phyloP scores from a whole-genome alignment of 2,113 vertebrate species.

The Aphyosemion australe region DNA sequence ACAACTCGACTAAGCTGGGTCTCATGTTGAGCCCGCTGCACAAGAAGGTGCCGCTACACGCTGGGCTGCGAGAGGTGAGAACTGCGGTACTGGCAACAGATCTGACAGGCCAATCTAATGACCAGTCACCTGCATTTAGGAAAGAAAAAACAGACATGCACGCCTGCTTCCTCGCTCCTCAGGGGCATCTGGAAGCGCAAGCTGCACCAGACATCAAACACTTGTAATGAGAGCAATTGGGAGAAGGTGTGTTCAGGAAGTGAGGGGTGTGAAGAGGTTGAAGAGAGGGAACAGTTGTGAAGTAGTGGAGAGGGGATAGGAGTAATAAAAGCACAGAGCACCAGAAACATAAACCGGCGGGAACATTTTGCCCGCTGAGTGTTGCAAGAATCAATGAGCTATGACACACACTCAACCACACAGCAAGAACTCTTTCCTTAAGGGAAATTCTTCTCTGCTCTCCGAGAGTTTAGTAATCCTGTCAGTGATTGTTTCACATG shows the following conservation, averaged over 20 bases:
- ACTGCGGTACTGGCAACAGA: slow-evolving; percentile 66
- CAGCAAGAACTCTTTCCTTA: slow-evolving; percentile 7
- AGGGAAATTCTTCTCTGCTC: slow-evolving; percentile 7
- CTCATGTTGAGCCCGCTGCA: slow-evolving; percentile 50
- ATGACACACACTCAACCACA: slow-evolving; percentile 48
- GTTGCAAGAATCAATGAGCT: slow-evolving; percentile 54
- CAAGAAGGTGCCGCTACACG: slow-evolving; percentile 47
- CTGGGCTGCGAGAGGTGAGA: slow-evolving; percentile 61
- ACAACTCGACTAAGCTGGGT: slow-evolving; percentile 33
- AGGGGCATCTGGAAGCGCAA: slow-evolving; percentile 75
- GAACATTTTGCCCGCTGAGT: slow-evolving; percentile 47
- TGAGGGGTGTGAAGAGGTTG: slow-evolving; percentile 74
- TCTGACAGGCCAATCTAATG: slow-evolving; percentile 75
- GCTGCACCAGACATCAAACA: slow-evolving; percentile 77
- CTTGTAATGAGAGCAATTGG: slow-evolving; percentile 80
- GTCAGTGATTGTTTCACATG: slow-evolving; percentile 5
- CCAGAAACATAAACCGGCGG: slow-evolving; percentile 42
- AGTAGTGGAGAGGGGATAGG: slow-evolving; percentile 41
- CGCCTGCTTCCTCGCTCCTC: slow-evolving; percentile 74
- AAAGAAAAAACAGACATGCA: slow-evolving; percentile 62
- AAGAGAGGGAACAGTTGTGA: slow-evolving; percentile 66
- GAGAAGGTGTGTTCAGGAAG: slow-evolving; percentile 81
- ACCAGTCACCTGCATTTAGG: slow-evolving; percentile 74
- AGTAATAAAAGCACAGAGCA: slow-evolving; percentile 31
- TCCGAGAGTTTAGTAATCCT: slow-evolving; percentile 20